These are phyloP conservation scores for Pinctada fucata DNA, from an alignment of 2,888 invertebrate species.

Conservation along the genomic window DNA sequence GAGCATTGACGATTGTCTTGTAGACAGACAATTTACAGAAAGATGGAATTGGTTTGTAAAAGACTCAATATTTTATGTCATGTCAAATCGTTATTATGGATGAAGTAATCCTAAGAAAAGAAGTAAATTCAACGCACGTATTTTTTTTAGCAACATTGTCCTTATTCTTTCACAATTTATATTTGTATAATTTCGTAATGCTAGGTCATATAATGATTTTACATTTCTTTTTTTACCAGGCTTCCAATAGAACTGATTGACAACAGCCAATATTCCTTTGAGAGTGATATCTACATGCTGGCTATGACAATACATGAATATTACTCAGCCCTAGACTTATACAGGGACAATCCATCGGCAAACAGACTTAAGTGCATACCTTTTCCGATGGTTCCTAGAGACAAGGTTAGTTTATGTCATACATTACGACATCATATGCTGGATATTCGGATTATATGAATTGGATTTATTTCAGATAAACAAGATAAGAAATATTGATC, in stretches of 20 bases:
- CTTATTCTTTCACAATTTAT: neutral
- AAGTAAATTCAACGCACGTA: too few species aligned
- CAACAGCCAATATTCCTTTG: slow-evolving; percentile 26
- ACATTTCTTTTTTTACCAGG: slow-evolving; percentile 13
- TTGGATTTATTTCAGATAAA: too few species aligned
- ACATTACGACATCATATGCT: too few species aligned
- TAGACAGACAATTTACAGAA: slow-evolving; percentile 23
- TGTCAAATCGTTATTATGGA: too few species aligned
- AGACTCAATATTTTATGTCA: neutral
- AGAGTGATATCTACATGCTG: slow-evolving; percentile 36
- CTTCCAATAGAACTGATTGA: slow-evolving; percentile 25
- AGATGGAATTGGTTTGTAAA: slow-evolving; percentile 23
- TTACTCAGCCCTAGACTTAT: slow-evolving; percentile 23
- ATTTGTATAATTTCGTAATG: neutral
- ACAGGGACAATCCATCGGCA: neutral
- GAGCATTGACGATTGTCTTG: slow-evolving; percentile 22
- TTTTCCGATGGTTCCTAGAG: slow-evolving; percentile 28
- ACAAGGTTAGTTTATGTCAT: slow-evolving; percentile 7
- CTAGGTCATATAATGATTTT: neutral
- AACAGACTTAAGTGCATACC: slow-evolving; percentile 21
- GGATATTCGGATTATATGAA: too few species aligned
- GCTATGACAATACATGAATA: slow-evolving; percentile 36
- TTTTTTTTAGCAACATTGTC: too few species aligned
- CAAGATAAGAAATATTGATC: too few species aligned
- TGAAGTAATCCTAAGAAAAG: too few species aligned